Evolutionary conservation across 2,888 invertebrate genomes (phyloP).

Genomic region (Philereme transversata): DNA sequence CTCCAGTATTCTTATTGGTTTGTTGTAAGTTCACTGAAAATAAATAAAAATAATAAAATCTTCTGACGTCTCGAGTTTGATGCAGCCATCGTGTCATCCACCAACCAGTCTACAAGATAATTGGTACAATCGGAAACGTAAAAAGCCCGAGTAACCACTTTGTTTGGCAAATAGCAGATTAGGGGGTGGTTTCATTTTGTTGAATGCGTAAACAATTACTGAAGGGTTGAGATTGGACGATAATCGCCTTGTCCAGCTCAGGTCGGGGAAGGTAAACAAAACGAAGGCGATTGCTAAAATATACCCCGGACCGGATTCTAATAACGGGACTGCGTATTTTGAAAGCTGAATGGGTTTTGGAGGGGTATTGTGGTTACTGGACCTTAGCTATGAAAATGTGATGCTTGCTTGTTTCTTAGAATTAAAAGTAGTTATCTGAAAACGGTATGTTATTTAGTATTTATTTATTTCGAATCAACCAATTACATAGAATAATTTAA

Average conservation of each 20-base stretch:
- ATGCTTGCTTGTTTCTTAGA: background rate
- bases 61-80: background rate
- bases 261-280: slow-evolving; percentile 13
- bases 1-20: no score
- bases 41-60: no score
- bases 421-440: background rate
- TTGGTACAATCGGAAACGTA: background rate
- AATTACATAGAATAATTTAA: no score
- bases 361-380: slow-evolving; percentile 17
- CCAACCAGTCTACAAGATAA: background rate
- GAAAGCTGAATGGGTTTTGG: slow-evolving; percentile 16
- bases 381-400: background rate
- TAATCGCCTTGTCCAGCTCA: slow-evolving; percentile 24
- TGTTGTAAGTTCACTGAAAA: no score
- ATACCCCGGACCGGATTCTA: slow-evolving; percentile 12
- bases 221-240: slow-evolving; percentile 30
- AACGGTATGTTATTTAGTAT: no score
- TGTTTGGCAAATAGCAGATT: slow-evolving; percentile 27
- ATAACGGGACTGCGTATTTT: slow-evolving; percentile 21
- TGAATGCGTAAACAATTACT: slow-evolving; percentile 31
- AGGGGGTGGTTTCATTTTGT: slow-evolving; percentile 20
- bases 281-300: slow-evolving; percentile 13
- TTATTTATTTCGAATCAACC: no score
- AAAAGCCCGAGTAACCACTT: slow-evolving; percentile 11
- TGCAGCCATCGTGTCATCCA: no score